phyloP scores from a whole-genome alignment of 2,797 vertebrate species.

The Tragelaphus eurycerus region DNA sequence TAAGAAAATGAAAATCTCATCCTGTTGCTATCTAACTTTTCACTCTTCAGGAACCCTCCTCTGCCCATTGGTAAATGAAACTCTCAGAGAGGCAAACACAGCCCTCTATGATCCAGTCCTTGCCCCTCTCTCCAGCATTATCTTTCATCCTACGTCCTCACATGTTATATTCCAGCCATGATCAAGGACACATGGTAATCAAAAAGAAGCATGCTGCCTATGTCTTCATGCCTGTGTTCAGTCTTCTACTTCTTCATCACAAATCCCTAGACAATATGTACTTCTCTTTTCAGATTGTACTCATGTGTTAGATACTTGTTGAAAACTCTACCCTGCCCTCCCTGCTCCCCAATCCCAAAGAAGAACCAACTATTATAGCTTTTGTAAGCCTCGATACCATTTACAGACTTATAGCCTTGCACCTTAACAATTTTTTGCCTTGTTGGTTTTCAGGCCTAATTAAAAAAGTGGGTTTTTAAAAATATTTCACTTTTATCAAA shows the following conservation, averaged over 20 bases:
- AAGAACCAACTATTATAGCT: neutral
- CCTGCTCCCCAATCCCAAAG: neutral
- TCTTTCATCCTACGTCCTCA: neutral
- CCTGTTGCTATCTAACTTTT: neutral
- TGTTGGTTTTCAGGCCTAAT: neutral
- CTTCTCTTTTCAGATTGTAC: neutral
- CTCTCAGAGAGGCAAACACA: neutral
- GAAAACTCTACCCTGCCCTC: neutral
- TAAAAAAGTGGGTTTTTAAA: neutral
- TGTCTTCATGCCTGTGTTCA: neutral
- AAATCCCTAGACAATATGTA: neutral
- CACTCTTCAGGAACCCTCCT: neutral
- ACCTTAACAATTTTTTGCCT: neutral
- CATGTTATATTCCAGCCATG: neutral
- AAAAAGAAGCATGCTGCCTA: neutral
- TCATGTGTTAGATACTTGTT: neutral
- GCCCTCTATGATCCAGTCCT: neutral
- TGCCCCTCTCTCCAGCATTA: neutral
- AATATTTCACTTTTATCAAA: neutral
- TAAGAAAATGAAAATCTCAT: neutral
- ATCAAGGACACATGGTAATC: neutral
- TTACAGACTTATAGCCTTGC: neutral
- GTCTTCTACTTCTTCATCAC: neutral
- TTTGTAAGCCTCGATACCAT: neutral
- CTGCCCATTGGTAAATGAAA: neutral